Percentiles rank a stretch among this genome's conserved stretches.
These are phyloP conservation scores for Enteromius trimaculatus DNA, from an alignment of 2,797 vertebrate genomes.

Conservation along the genomic window DNA sequence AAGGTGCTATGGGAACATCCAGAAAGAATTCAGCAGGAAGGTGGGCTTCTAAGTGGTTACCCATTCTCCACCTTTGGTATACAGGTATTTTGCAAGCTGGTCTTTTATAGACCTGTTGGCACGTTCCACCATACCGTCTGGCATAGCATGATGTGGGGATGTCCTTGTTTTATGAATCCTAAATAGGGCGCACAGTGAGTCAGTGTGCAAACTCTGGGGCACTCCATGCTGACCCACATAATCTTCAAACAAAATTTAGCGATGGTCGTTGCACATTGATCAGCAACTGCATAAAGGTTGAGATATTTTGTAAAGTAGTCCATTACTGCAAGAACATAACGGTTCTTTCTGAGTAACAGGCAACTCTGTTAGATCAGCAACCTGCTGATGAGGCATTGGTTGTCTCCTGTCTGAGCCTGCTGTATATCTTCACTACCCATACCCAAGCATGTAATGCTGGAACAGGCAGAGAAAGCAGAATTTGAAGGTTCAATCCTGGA, in stretches of 20 bases:
- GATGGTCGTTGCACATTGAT: conserved; percentile 8
- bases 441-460: conserved; percentile 41
- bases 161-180: not conserved
- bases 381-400: conserved; percentile 40
- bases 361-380: conserved; percentile 43
- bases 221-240: conserved; percentile 35
- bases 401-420: conserved; percentile 34
- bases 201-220: not conserved
- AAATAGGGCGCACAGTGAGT: not conserved
- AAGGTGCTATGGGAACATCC: too few relatives aligned
- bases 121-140: not conserved
- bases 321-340: conserved; percentile 37
- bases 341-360: conserved; percentile 1
- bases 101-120: not conserved
- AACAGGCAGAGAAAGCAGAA: too few relatives aligned
- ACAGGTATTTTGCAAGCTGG: too few relatives aligned
- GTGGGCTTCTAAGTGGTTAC: too few relatives aligned
- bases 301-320: conserved; percentile 40
- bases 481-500: conserved; percentile 25
- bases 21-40: not conserved
- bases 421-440: not conserved
- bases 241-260: conserved; percentile 52
- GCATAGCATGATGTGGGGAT: not conserved
- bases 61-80: too few relatives aligned
- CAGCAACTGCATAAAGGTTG: conserved; percentile 34